Conservation (phyloP, 2,888 invertebrate species). For the Synanthedon andrenaeformis region DNA sequence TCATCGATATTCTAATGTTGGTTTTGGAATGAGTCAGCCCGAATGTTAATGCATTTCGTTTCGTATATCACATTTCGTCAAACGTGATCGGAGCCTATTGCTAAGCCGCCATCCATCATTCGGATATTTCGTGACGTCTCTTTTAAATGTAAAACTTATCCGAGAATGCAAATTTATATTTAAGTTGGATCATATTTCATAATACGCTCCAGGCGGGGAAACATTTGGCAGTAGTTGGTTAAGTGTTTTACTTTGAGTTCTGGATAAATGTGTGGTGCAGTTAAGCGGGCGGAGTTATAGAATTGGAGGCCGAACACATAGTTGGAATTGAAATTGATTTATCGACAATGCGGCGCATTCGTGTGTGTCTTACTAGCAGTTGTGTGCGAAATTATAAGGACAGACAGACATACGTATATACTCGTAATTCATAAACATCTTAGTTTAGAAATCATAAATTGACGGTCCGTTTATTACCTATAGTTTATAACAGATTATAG, state of each 20-base stretch:
- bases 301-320: slow-evolving; percentile 9
- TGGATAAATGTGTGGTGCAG: not conserved
- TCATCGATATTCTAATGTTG: slow-evolving; percentile 17
- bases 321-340: slow-evolving; percentile 20
- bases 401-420: too few relatives aligned
- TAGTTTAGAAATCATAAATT: too few relatives aligned
- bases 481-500: too few relatives aligned
- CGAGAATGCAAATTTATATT: slow-evolving; percentile 41
- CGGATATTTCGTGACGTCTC: slow-evolving; percentile 36
- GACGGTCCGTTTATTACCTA: too few relatives aligned
- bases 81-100: slow-evolving; percentile 37
- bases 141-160: slow-evolving; percentile 43
- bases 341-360: slow-evolving; percentile 8
- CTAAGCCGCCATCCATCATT: slow-evolving; percentile 48
- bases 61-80: slow-evolving; percentile 58
- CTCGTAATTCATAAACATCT: too few relatives aligned
- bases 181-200: slow-evolving; percentile 7
- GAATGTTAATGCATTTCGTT: slow-evolving; percentile 57
- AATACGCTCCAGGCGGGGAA: slow-evolving; percentile 1
- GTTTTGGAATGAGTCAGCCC: slow-evolving; percentile 28
- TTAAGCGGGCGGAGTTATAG: not conserved
- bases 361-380: too few relatives aligned
- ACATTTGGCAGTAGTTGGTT: not conserved
- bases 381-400: too few relatives aligned
- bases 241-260: not conserved